Conservation (phyloP, 2,888 invertebrate species). For the Dendrolimus houi region DNA sequence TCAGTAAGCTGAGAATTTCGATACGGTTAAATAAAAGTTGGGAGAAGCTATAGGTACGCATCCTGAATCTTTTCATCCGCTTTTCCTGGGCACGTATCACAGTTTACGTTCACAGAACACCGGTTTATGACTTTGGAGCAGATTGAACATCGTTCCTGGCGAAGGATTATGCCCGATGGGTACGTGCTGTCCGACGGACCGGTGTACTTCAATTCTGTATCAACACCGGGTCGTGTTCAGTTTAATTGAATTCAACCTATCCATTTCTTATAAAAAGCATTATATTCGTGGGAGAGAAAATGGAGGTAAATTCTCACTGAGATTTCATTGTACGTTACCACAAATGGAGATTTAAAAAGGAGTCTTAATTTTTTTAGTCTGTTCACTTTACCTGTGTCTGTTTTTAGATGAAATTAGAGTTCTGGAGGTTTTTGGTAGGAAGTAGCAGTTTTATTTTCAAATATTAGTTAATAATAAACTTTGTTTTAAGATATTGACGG, state of each 20-base stretch:
- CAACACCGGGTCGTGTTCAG: conserved; percentile 16
- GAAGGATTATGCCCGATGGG: conserved; percentile 36
- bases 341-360: no score
- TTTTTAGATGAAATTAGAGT: no score
- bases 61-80: conserved; percentile 19
- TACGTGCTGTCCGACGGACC: conserved; percentile 32
- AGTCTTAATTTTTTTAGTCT: no score
- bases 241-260: neutral
- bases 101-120: conserved; percentile 44
- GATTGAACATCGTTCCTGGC: conserved; percentile 44
- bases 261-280: no score
- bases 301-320: no score
- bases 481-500: no score
- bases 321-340: no score
- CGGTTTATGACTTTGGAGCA: conserved; percentile 47
- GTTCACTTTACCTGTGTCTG: no score
- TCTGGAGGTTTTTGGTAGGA: no score
- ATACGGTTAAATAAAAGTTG: neutral
- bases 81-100: conserved; percentile 33
- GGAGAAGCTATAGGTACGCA: conserved; percentile 9
- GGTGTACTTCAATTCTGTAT: conserved; percentile 27
- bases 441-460: no score
- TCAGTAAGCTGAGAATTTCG: neutral
- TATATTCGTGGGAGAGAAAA: no score
- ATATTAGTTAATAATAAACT: no score